phyloP scores from a whole-genome alignment of 2,888 invertebrate species.

The Gisinianus flammeolus region DNA sequence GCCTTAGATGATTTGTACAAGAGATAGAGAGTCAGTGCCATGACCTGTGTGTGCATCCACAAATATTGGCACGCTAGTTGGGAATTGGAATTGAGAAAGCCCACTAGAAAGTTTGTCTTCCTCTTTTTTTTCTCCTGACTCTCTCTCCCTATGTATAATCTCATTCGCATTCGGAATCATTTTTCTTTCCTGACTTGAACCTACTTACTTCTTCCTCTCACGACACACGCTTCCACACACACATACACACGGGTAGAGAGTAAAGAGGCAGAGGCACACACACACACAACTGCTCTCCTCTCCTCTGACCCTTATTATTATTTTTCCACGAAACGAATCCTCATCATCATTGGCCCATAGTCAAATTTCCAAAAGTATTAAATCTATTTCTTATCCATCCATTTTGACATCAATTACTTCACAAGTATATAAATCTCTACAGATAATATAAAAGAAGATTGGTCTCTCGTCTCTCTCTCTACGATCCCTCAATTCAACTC shows the following conservation, averaged over 20 bases:
- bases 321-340: constrained; percentile 5
- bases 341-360: background rate
- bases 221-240: too few species aligned
- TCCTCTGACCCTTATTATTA: constrained; percentile 13
- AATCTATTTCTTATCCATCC: constrained; percentile 23
- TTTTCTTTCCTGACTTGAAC: constrained; percentile 7
- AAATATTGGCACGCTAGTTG: constrained; percentile 27
- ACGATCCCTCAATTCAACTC: too few species aligned
- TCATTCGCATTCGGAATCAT: background rate
- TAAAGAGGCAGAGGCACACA: too few species aligned
- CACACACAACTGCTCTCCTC: too few species aligned
- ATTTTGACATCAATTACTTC: constrained; percentile 31
- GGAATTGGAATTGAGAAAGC: background rate
- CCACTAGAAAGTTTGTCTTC: background rate
- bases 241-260: too few species aligned
- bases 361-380: constrained; percentile 6
- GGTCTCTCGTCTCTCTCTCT: background rate
- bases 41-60: constrained; percentile 22
- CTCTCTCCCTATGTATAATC: background rate
- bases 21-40: constrained; percentile 8
- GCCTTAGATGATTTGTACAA: too few species aligned
- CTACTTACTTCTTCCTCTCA: constrained; percentile 1
- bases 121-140: background rate
- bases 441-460: background rate
- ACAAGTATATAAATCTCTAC: constrained; percentile 19